Conservation (phyloP, 2,113 vertebrate species). For the Scopus umbretta region DNA sequence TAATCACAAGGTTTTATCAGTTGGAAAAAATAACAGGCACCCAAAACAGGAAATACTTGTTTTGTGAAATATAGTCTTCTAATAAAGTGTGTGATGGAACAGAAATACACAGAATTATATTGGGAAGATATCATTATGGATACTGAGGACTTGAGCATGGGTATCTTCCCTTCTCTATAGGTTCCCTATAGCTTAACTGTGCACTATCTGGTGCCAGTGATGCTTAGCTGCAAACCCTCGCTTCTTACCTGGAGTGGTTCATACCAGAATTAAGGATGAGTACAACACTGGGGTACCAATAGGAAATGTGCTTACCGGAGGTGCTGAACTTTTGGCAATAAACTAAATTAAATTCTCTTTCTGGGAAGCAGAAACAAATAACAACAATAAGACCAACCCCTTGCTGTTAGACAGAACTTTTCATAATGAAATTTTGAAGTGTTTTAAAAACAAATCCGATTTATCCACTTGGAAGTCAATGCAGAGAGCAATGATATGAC, state of each 20-base stretch:
- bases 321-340: neutral
- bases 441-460: neutral
- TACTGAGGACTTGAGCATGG: neutral
- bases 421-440: neutral
- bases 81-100: neutral
- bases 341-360: neutral
- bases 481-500: neutral
- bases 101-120: neutral
- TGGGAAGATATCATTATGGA: neutral
- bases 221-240: neutral
- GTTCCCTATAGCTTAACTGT: neutral
- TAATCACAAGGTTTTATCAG: neutral
- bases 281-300: neutral
- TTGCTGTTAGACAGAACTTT: neutral
- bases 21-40: neutral
- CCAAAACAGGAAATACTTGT: neutral
- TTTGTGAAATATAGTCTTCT: neutral
- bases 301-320: neutral
- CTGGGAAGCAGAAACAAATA: neutral
- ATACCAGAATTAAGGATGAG: neutral
- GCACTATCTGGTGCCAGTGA: neutral
- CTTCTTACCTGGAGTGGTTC: neutral
- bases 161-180: neutral
- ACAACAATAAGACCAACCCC: neutral
- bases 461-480: neutral